Evolutionary conservation across 2,888 invertebrate species (phyloP), one percentile per base, ranked within the genome.

Genomic region (Eucera pruinosa): DNA sequence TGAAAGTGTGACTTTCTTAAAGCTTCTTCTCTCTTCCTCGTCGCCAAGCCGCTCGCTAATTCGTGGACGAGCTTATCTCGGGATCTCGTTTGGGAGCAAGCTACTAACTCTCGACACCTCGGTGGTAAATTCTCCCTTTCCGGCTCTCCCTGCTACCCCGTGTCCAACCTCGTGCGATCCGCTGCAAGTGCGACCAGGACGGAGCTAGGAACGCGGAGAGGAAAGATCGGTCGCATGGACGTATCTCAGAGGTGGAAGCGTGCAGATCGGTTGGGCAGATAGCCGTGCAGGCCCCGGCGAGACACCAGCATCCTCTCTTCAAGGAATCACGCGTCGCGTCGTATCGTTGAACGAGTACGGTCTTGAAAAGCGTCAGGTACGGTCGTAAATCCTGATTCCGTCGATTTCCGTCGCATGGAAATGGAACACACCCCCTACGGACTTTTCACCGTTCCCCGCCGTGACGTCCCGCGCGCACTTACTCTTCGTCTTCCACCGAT

Each of bases 61-160:
- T 87, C 87, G 81, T 82, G 70, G 81, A 76, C 67, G 79, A 77
- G 62, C 72, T 83, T 87, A 87, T 88, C 87, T 84, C 71, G 62
- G 54, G 80, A 86, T 87, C 88, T 87, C 76, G 80, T 81, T 81
- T 85, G 74, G 80, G 74, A 82, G 82, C 86, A 85, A 77, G 86
- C 84, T 88, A 83, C 86, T 86, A 86, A 86, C 87, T 86, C 89
- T 87, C 87, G 87, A 89, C 89, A 89, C 89, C 87, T 88, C 83
- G 80, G 81, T 80, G 82, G 82, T 84, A 82, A 84, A 76, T 84
- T 83, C 77, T 84, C 77, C 78, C 73, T 68, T 66, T 78, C 78
- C 60, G 58, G 58, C 78, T 70, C 47, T n/a, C 54, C 70, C 55
- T 39, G 30, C 45, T 47, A n/a, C 75, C 62, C 52, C 43, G 39